A percentile compares a stretch with the other conserved stretches of the same genome.
Conservation (phyloP, 2,888 invertebrate genomes). For the Meta bourneti region DNA sequence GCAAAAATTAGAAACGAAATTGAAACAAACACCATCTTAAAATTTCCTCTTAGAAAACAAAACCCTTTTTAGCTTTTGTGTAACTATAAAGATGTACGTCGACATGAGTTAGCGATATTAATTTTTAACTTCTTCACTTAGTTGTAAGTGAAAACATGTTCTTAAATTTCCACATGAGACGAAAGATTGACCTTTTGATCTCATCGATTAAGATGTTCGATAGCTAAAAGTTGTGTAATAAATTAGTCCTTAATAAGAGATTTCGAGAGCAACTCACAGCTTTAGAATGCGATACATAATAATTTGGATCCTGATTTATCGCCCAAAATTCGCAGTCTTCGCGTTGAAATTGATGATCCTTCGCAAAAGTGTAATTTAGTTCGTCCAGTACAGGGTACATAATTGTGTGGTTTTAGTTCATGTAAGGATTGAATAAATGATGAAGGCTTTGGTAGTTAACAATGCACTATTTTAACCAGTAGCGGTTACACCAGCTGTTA, state of each 20-base stretch:
- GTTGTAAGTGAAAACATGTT: slow-evolving; percentile 4
- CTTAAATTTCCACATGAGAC: neutral
- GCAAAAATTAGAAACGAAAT: too few relatives aligned
- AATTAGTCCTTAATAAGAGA: slow-evolving; percentile 63
- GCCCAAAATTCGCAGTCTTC: slow-evolving; percentile 55
- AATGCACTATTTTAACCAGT: slow-evolving; percentile 25
- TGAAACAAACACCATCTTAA: neutral
- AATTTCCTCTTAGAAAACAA: neutral
- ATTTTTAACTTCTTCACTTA: neutral
- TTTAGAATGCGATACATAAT: slow-evolving; percentile 70
- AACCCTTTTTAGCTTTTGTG: neutral
- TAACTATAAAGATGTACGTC: neutral
- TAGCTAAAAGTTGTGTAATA: slow-evolving; percentile 46
- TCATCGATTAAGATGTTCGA: slow-evolving; percentile 61
- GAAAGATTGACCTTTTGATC: slow-evolving; percentile 39
- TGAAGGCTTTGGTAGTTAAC: slow-evolving; percentile 21
- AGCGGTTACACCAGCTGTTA: slow-evolving; percentile 6
- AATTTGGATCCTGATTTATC: slow-evolving; percentile 66
- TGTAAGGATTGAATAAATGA: slow-evolving; percentile 54
- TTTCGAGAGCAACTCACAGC: slow-evolving; percentile 52
- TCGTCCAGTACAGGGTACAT: slow-evolving; percentile 24
- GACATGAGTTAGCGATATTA: neutral
- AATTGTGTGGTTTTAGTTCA: slow-evolving; percentile 64
- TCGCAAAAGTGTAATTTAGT: slow-evolving; percentile 51
- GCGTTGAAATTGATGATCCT: slow-evolving; percentile 58